Evolutionary conservation across 2,888 invertebrate species (phyloP).

Genomic region (Malachius bipustulatus): DNA sequence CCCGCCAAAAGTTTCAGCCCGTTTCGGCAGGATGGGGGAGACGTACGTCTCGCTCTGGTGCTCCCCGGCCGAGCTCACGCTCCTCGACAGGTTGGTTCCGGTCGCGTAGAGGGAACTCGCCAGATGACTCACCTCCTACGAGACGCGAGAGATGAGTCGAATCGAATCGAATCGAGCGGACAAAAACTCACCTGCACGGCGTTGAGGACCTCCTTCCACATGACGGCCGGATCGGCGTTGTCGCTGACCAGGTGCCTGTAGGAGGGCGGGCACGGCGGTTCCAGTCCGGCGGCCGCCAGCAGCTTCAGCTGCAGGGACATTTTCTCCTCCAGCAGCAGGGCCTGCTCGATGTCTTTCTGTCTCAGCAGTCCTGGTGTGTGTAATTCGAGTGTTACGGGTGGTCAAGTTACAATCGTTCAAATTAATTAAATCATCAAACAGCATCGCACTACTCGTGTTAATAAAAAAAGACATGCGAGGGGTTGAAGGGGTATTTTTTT

Average conservation of each 20-base stretch:
- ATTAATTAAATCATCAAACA: too few species aligned
- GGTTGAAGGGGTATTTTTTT: too few species aligned
- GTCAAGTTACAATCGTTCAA: too few species aligned
- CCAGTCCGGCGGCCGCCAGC: conserved; percentile 55
- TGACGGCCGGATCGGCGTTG: conserved; percentile 60
- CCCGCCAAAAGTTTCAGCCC: conserved; percentile 94
- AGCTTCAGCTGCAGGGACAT: conserved; percentile 72
- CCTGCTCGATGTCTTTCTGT: conserved; percentile 80
- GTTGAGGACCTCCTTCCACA: conserved; percentile 72
- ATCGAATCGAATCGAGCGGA: background rate
- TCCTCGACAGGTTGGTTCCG: conserved; percentile 72
- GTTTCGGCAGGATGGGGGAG: conserved; percentile 75
- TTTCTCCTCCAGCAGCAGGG: conserved; percentile 76
- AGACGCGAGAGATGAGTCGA: conserved; percentile 2
- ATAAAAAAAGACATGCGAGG: too few species aligned
- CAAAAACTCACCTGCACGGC: conserved; percentile 50
- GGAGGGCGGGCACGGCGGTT: conserved; percentile 51
- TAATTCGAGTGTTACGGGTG: too few species aligned
- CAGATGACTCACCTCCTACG: conserved; percentile 61
- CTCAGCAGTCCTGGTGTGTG: conserved; percentile 77
- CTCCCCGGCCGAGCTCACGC: conserved; percentile 89
- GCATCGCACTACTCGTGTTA: too few species aligned
- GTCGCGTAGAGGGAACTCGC: conserved; percentile 62
- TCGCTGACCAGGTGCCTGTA: conserved; percentile 69
- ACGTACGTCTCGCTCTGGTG: conserved; percentile 77